A percentile compares a stretch with the other conserved stretches of the same genome.
Evolutionary conservation across 2,888 invertebrate species (phyloP).

Genomic region (Dorcus parallelipipedus): DNA sequence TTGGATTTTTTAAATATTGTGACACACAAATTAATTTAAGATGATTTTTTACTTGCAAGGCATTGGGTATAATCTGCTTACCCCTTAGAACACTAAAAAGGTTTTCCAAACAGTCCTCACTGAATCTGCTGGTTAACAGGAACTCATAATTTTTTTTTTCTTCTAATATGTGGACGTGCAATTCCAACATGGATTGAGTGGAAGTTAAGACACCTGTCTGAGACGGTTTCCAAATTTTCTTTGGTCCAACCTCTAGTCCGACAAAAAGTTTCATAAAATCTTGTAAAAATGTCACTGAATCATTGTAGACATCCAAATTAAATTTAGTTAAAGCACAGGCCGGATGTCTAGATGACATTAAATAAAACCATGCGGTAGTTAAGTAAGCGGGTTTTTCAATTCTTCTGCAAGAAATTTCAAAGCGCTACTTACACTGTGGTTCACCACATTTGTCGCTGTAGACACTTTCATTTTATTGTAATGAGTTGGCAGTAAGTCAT

Average conservation of each 20-base stretch:
- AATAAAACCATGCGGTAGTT: too few species aligned
- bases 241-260: not conserved
- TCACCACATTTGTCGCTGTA: too few species aligned
- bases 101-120: conserved; percentile 27
- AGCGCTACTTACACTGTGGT: too few species aligned
- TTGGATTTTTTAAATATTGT: conserved; percentile 17
- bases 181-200: conserved; percentile 20
- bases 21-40: conserved; percentile 24
- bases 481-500: too few species aligned
- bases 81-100: conserved; percentile 20
- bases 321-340: not conserved
- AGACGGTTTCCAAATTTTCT: not conserved
- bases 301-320: not conserved
- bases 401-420: too few species aligned
- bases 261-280: not conserved
- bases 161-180: conserved; percentile 21
- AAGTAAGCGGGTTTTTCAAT: too few species aligned
- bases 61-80: conserved; percentile 14
- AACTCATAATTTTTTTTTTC: conserved; percentile 17
- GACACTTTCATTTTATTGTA: too few species aligned
- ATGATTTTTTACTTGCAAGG: conserved; percentile 19
- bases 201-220: not conserved
- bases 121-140: conserved; percentile 24
- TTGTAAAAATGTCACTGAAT: not conserved
- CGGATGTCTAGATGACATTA: not conserved